phyloP scores from a whole-genome alignment of 2,888 invertebrate genomes.

The Tryphoninae sp. region DNA sequence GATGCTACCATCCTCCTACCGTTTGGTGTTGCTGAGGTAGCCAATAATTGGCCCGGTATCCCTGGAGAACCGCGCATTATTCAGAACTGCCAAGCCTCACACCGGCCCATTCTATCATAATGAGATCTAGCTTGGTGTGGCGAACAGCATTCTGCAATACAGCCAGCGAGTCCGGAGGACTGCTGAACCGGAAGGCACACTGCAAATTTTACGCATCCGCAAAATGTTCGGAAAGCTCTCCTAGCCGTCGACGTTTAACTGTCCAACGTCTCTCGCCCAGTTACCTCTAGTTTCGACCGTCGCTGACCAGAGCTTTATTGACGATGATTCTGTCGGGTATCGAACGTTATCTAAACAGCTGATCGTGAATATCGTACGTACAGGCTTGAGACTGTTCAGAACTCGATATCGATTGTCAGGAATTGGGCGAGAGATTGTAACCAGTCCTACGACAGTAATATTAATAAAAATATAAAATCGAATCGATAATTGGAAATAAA shows the following conservation, averaged over 20 bases:
- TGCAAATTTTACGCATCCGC: conserved; percentile 57
- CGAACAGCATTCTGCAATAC: conserved; percentile 11
- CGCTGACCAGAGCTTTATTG: conserved; percentile 34
- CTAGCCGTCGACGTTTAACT: conserved; percentile 17
- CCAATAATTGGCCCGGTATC: conserved; percentile 60
- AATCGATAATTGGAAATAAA: too few species aligned
- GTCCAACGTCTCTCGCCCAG: conserved; percentile 19
- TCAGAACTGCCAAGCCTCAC: conserved; percentile 54
- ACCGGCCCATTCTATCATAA: conserved; percentile 59
- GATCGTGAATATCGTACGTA: not conserved
- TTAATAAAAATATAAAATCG: too few species aligned
- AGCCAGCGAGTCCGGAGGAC: conserved; percentile 17
- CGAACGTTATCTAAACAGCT: not conserved
- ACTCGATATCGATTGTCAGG: too few species aligned
- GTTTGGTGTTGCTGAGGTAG: conserved; percentile 52
- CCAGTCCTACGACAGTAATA: too few species aligned
- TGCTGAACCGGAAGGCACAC: conserved; percentile 54
- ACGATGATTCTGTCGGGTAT: not conserved
- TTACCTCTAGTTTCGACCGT: not conserved
- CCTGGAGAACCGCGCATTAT: conserved; percentile 60
- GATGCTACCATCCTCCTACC: conserved; percentile 12
- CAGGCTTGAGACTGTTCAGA: not conserved
- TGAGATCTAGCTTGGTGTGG: conserved; percentile 49
- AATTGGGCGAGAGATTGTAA: too few species aligned
- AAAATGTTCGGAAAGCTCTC: conserved; percentile 37